Percentiles rank a stretch among this genome's conserved stretches.
phyloP scores from a whole-genome alignment of 2,797 vertebrate species.

The Trematomus bernacchii region DNA sequence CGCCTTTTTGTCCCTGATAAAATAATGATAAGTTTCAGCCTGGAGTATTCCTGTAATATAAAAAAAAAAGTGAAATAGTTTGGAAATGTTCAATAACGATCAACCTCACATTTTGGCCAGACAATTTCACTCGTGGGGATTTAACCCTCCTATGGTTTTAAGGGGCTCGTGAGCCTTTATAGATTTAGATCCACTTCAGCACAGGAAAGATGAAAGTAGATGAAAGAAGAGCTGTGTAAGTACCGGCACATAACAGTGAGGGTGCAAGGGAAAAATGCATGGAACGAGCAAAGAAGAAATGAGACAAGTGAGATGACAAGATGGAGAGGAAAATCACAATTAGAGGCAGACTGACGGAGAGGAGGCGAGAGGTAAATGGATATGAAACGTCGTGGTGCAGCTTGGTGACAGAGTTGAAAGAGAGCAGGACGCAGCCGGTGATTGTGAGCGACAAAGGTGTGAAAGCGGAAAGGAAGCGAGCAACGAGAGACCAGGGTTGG shows the following conservation, averaged over 20 bases:
- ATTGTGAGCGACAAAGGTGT: slow-evolving; percentile 63
- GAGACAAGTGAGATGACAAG: slow-evolving; percentile 43
- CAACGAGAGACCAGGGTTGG: slow-evolving; percentile 46
- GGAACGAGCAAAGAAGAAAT: slow-evolving; percentile 44
- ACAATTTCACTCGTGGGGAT: slow-evolving; percentile 9
- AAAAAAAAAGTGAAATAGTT: slow-evolving; percentile 34
- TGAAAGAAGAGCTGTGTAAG: slow-evolving; percentile 36
- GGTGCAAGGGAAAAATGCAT: slow-evolving; percentile 30
- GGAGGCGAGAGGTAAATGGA: slow-evolving; percentile 54
- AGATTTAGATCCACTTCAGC: slow-evolving; percentile 41
- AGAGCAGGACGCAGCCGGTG: slow-evolving; percentile 40
- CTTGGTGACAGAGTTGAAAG: slow-evolving; percentile 60
- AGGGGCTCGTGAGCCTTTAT: slow-evolving; percentile 36
- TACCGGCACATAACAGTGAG: slow-evolving; percentile 41
- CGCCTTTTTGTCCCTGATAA: slow-evolving; percentile 36
- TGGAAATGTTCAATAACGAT: slow-evolving; percentile 55
- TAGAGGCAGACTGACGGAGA: slow-evolving; percentile 54
- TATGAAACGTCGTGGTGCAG: slow-evolving; percentile 60
- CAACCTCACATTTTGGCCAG: slow-evolving; percentile 38
- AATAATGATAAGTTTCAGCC: slow-evolving; percentile 58
- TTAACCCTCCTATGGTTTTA: slow-evolving; percentile 28
- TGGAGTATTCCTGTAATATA: slow-evolving; percentile 42
- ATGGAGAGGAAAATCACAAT: slow-evolving; percentile 61
- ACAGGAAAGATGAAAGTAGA: slow-evolving; percentile 43
- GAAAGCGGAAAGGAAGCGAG: slow-evolving; percentile 42